Evolutionary conservation across 2,797 vertebrate genomes (phyloP).

Genomic region (Rhabdophis nuchalis): DNA sequence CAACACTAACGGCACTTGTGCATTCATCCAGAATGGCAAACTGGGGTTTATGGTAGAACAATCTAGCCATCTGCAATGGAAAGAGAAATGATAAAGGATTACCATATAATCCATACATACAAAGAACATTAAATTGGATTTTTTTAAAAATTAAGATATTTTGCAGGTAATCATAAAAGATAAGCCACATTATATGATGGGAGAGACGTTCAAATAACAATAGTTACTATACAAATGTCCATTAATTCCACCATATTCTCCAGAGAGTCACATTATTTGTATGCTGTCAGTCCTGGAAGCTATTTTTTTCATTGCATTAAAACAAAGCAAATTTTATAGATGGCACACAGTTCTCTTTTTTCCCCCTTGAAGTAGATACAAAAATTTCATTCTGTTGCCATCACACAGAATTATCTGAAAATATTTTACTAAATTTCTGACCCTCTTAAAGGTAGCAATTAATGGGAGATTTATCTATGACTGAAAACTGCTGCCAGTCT

Average conservation of each 20-base stretch:
- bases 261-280: not conserved
- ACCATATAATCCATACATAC: not conserved
- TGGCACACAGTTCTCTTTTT: not conserved
- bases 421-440: not conserved
- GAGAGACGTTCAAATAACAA: not conserved
- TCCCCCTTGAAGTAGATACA: not conserved
- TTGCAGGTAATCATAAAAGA: not conserved
- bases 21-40: constrained; percentile 98
- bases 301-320: not conserved
- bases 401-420: not conserved
- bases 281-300: too few species aligned
- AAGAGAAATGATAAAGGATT: constrained; percentile 33
- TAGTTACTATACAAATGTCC: not conserved
- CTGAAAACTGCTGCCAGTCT: not conserved
- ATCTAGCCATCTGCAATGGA: constrained; percentile 86
- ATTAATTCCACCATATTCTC: not conserved
- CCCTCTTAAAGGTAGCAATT: not conserved
- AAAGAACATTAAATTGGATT: not conserved
- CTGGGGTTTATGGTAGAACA: constrained; percentile 98
- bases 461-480: not conserved
- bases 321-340: not conserved
- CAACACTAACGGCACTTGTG: constrained; percentile 96
- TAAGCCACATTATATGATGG: not conserved
- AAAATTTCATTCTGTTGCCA: not conserved
- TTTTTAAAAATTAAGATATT: not conserved